phyloP scores from a whole-genome alignment of 2,797 vertebrate genomes.

The Acropternis orthonyx region DNA sequence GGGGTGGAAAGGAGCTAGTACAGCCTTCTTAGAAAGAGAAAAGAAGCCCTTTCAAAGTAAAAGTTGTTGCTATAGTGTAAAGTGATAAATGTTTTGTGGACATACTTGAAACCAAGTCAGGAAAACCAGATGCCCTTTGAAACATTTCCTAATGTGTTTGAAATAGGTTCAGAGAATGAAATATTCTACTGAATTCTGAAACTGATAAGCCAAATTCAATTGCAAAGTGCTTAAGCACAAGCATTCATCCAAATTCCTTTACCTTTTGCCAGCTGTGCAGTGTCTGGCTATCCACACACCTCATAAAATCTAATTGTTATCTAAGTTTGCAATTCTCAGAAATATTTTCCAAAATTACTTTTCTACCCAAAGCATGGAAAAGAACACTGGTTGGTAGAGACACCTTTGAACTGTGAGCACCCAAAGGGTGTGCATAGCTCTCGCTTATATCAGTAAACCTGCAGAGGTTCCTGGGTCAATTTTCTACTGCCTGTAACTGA shows the following conservation, averaged over 20 bases:
- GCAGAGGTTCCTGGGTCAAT: not conserved
- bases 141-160: not conserved
- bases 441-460: not conserved
- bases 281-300: not conserved
- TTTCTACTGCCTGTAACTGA: not conserved
- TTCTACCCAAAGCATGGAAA: not conserved
- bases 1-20: not conserved
- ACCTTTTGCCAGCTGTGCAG: not conserved
- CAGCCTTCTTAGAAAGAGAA: slow-evolving; percentile 12
- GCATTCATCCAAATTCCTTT: not conserved
- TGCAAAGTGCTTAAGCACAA: slow-evolving; percentile 16
- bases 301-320: not conserved
- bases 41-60: not conserved
- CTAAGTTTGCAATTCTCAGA: not conserved
- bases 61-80: not conserved
- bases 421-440: not conserved
- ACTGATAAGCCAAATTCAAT: slow-evolving; percentile 18
- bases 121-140: not conserved
- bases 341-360: not conserved
- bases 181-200: slow-evolving; percentile 30
- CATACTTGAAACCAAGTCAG: not conserved
- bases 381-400: not conserved
- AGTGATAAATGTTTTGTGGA: not conserved
- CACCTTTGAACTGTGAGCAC: not conserved
- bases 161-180: slow-evolving; percentile 7